Evolutionary conservation across 2,888 invertebrate genomes (phyloP), one percentile per base, ranked within the genome.

Genomic region (Drosophila mulleri): DNA sequence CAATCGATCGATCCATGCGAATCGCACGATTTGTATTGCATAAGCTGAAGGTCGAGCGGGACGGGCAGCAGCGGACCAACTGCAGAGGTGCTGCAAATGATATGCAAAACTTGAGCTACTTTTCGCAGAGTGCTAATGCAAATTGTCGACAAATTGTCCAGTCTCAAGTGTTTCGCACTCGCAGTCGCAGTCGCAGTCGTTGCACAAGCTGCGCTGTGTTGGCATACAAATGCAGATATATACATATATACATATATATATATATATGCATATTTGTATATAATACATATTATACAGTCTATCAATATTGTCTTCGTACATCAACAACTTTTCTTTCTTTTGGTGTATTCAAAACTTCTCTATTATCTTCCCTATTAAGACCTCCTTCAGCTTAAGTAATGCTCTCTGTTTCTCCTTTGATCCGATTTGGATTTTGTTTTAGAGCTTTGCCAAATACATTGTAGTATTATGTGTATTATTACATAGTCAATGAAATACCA

Each of bases 91-190:
- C 54, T 16, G 20, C 42, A 57, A 69, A 71, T 66, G 16, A 63
- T 62, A 82, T 87, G 75, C 85, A 82, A 67, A 84, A 87, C 80
- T 75, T 78, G 82, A 87, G 72, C 76, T 73, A 85, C 63, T 53
- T 87, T 77, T 48, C 2, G 44, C 48, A 5, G 20, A n/a, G 26
- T 9, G 37, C 35, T 23, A 50, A 68, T 69, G 82, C 58, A 73
- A 59, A 72, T 50, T 50, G 14, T 42, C 23, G 11, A 14, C 45
- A 35, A 29, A 18, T 42, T 42, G 52, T 16, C 35, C 12, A 9
- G 12, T 9, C 58, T 62, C 62, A 65, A 64, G 64, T 62, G 52
- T 41, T 37, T 32, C n/a, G 26, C 26, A 26, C 6, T 26, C 26
- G 26, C 26, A 23, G 2, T 23, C 4, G n/a, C n/a, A n/a, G n/a